phyloP scores from a whole-genome alignment of 92 coral and sea anemone species.

The Actinernus sp. region DNA sequence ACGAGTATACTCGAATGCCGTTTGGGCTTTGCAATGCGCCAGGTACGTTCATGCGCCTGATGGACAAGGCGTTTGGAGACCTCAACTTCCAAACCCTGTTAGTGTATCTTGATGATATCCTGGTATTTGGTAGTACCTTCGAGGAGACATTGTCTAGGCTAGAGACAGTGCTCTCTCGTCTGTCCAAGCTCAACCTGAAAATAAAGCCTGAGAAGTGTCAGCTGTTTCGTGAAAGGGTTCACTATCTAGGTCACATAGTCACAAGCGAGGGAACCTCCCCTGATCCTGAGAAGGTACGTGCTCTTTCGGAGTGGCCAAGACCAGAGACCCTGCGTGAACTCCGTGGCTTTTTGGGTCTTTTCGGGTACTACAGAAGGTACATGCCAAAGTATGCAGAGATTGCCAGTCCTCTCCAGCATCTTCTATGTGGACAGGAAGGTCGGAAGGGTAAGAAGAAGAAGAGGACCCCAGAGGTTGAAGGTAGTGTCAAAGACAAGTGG shows the following conservation, averaged over 20 bases:
- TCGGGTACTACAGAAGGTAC: slow-evolving; percentile 51
- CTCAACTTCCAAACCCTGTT: slow-evolving; percentile 57
- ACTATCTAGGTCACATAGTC: slow-evolving; percentile 50
- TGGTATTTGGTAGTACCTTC: slow-evolving; percentile 58
- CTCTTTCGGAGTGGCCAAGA: slow-evolving; percentile 57
- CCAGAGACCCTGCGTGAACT: slow-evolving; percentile 69
- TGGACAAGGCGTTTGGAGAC: slow-evolving; percentile 82
- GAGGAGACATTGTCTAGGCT: slow-evolving; percentile 59
- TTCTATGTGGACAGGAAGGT: slow-evolving; percentile 41
- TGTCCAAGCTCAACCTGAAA: slow-evolving; percentile 41
- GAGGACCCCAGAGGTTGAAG: not conserved
- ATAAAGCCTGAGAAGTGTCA: slow-evolving; percentile 56
- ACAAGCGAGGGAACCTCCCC: slow-evolving; percentile 36
- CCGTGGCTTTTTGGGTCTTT: slow-evolving; percentile 45
- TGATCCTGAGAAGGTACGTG: slow-evolving; percentile 52
- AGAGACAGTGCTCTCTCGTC: slow-evolving; percentile 51
- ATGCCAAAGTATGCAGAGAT: slow-evolving; percentile 35
- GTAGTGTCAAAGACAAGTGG: slow-evolving; percentile 39
- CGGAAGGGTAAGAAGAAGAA: slow-evolving; percentile 14
- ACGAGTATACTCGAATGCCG: slow-evolving; percentile 43
- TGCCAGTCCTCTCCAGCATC: slow-evolving; percentile 51
- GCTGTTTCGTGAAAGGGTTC: slow-evolving; percentile 37
- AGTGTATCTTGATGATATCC: slow-evolving; percentile 66
- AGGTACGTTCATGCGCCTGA: slow-evolving; percentile 64
- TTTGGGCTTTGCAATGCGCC: slow-evolving; percentile 57